Evolutionary conservation across 1,140 invertebrate species (phyloP).

Genomic region (Drosophila nannoptera): DNA sequence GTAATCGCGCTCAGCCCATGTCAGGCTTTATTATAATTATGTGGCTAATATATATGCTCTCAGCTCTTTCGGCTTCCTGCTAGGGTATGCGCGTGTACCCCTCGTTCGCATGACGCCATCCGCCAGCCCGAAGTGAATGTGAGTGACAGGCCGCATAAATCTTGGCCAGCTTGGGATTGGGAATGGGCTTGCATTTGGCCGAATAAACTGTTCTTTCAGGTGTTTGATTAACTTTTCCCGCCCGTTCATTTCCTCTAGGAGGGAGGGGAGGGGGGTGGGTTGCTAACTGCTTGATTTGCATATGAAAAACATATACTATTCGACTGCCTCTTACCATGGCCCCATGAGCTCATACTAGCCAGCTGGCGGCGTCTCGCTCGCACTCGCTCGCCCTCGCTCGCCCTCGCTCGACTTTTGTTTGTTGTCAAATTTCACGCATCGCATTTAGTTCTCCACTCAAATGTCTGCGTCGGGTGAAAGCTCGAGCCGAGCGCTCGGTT

Average conservation of each 20-base stretch:
- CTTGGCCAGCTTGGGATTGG: constrained; percentile 40
- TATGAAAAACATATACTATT: constrained; percentile 37
- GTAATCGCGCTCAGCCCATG: background rate
- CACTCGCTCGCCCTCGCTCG: background rate
- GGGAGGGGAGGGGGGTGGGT: background rate
- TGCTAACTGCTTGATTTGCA: constrained; percentile 33
- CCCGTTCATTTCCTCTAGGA: background rate
- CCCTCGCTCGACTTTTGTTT: constrained; percentile 31
- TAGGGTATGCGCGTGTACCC: too few species aligned
- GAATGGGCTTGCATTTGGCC: background rate
- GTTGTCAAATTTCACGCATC: constrained; percentile 69
- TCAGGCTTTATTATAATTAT: background rate
- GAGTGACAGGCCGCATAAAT: constrained; percentile 59
- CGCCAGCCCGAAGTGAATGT: constrained; percentile 27
- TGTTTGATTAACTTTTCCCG: constrained; percentile 12
- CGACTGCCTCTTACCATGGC: constrained; percentile 5
- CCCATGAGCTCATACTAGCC: constrained; percentile 52
- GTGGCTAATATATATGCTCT: too few species aligned
- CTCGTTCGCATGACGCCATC: constrained; percentile 66
- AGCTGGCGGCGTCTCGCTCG: constrained; percentile 8
- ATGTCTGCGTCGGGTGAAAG: constrained; percentile 11
- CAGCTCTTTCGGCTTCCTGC: background rate
- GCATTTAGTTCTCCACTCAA: constrained; percentile 41
- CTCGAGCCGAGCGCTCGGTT: constrained; percentile 28
- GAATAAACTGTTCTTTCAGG: constrained; percentile 10